phyloP scores from a whole-genome alignment of 2,888 invertebrate genomes.

The Pristionchus maxplancki region DNA sequence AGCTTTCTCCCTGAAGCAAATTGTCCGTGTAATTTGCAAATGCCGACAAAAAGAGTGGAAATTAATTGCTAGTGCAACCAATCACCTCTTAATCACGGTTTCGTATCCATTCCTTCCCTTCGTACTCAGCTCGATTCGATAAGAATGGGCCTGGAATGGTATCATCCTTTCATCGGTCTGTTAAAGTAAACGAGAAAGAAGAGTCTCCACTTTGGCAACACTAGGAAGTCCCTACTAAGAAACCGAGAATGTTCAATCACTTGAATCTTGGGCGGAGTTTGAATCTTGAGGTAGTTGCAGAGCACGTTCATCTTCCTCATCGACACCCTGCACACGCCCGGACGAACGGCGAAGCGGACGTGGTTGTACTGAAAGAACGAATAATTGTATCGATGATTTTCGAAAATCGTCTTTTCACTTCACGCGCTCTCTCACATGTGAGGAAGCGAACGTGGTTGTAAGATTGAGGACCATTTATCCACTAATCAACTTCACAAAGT shows the following conservation, averaged over 20 bases:
- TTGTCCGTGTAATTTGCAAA: too few species aligned
- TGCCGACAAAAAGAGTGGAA: too few species aligned
- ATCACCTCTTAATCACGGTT: not conserved
- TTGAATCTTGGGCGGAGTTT: not conserved
- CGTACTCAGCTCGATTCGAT: not conserved
- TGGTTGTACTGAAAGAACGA: conserved; percentile 2
- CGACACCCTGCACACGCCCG: not conserved
- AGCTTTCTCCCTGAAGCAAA: conserved; percentile 20
- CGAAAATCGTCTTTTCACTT: too few species aligned
- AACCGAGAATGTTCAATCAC: too few species aligned
- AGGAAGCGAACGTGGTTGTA: too few species aligned
- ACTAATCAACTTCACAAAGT: too few species aligned
- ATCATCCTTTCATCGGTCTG: not conserved
- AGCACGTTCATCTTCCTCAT: conserved; percentile 45
- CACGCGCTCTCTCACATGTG: not conserved
- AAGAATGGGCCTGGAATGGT: not conserved
- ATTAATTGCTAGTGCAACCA: not conserved
- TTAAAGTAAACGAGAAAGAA: too few species aligned
- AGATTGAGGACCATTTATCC: too few species aligned
- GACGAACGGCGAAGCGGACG: not conserved
- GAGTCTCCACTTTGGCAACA: too few species aligned
- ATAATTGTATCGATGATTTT: too few species aligned
- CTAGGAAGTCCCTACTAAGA: too few species aligned
- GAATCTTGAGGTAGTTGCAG: conserved; percentile 51
- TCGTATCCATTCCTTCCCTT: not conserved